A percentile compares a stretch with the other conserved stretches of the same genome.
Conservation (phyloP, 2,888 invertebrate genomes). For the Epiblema foenella region DNA sequence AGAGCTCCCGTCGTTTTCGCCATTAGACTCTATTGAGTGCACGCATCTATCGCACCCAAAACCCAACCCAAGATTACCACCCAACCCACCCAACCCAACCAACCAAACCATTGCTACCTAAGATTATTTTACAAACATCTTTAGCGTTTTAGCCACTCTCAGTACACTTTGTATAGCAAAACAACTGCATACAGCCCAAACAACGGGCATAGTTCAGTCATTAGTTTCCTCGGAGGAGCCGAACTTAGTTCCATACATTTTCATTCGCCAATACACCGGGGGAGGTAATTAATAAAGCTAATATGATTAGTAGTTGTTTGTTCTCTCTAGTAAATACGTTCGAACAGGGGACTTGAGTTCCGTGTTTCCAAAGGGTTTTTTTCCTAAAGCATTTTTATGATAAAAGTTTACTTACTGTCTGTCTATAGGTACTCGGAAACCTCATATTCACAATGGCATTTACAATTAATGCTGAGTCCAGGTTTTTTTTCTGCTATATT, state of each 20-base stretch:
- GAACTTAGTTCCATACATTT: constrained; percentile 68
- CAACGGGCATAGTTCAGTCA: constrained; percentile 48
- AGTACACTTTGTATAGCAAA: neutral
- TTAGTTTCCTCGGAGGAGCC: constrained; percentile 52
- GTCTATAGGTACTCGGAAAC: neutral
- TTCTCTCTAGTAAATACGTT: constrained; percentile 51
- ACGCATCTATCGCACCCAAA: no score
- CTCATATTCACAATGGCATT: neutral
- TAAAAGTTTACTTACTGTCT: neutral
- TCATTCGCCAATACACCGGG: constrained; percentile 75
- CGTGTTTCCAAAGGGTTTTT: no score
- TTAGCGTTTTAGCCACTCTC: neutral
- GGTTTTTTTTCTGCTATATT: no score
- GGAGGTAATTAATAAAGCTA: constrained; percentile 79
- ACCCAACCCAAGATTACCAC: no score
- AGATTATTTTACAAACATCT: no score
- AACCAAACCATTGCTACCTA: no score
- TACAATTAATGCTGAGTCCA: neutral
- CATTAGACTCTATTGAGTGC: no score
- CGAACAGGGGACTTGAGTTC: constrained; percentile 27
- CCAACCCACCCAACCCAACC: no score
- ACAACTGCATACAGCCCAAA: constrained; percentile 43
- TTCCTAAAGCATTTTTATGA: neutral
- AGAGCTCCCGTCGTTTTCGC: no score
- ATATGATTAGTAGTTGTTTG: constrained; percentile 81